Base-by-base conservation (phyloP, 1,140 invertebrate species). In the Andrena cerasifolii region DNA sequence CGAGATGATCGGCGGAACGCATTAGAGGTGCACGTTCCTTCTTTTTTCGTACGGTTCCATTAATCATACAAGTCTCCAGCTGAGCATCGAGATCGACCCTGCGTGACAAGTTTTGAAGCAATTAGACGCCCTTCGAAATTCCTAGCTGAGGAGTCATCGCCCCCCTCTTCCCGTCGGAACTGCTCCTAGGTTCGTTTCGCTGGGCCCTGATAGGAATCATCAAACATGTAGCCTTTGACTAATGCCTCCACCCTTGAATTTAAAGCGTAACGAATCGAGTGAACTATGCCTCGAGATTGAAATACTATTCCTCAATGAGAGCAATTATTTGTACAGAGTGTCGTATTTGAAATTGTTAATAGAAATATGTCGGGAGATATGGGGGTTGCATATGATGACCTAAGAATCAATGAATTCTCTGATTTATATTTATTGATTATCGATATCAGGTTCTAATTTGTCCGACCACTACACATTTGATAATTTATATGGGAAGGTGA, bases 51-150 rank as follows among this genome's bases (percentile, higher is more conserved):
- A 40, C 33, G 45, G 33, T 51, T 84, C 83, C 83, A 84, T 84
- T 84, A 84, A 84, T 84, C 83, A 84, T 65, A 26, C 28, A 36
- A 62, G 49, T 31, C 71, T 76, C 67, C 77, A 79, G 67, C 67
- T 45, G 78, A 84, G 59, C 76, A 83, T 83, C 82, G 70, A 66
- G 76, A 83, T 83, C 80, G 76, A 75, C 28, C 47, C 75, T 26
- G 82, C 49, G 83, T 90, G 88, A 89, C 89, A 89, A 88, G 83
- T 88, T 84, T 86, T 80, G 58, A 79, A 82, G 88, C 88, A 90
- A 89, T 90, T 90, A 90, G 89, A 88, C 85, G 85, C 86, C 81
- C 84, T 83, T 88, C 85, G 80, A 85, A 83, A 89, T 87, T 88
- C 83, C 81, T 79, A 72, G 79, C 80, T 59, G 66, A 54, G 63